Evolutionary conservation across 1,140 invertebrate genomes (phyloP), one percentile per base, ranked within the genome.

Genomic region (Sarcophaga peregrina): DNA sequence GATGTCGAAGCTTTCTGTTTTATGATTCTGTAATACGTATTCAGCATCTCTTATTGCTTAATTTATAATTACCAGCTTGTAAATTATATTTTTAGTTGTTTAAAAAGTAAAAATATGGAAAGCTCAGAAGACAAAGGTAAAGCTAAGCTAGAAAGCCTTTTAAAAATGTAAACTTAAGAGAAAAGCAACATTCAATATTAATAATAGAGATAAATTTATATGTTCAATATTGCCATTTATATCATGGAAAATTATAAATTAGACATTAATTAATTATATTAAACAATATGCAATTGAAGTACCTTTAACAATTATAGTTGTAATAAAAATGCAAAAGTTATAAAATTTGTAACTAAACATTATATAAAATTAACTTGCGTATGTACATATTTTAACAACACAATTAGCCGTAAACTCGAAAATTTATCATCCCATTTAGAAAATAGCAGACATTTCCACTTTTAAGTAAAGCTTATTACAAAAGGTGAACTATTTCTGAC

Each of bases 91-190:
- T 17, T 17, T 68, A 58, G 15, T 68, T 20, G n/a, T 25, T 52
- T 20, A 17, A 68, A 68, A 20, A 68, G 9, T 68, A 13, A 52
- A 52, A 52, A 52, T 1, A 52, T 52, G 20, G 47, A 20, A 78
- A 78, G 75, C 75, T 48, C 75, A 11, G 75, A 78, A 78, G 75
- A 15, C 75, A 50, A 78, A 78, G 75, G 75, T 78, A 78, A 78
- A 78, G 75, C 75, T 9, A 20, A 78, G 75, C 75, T 78, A 47
- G 50, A 78, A 78, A 52, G 75, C 75, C 75, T 78, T 78, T 20
- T 78, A 78, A 78, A 78, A 78, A 52, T 78, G 2, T 78, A 20
- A 50, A 45, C 8, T 52, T 78, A 78, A 78, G 75, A 17, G 15
- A 52, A 20, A 20, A 72, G 62, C 17, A 72, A 37, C 25, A 37